Percentiles rank a stretch among this genome's conserved stretches.
Evolutionary conservation across 2,113 vertebrate species (phyloP).

Genomic region (Meleagris gallopavo): DNA sequence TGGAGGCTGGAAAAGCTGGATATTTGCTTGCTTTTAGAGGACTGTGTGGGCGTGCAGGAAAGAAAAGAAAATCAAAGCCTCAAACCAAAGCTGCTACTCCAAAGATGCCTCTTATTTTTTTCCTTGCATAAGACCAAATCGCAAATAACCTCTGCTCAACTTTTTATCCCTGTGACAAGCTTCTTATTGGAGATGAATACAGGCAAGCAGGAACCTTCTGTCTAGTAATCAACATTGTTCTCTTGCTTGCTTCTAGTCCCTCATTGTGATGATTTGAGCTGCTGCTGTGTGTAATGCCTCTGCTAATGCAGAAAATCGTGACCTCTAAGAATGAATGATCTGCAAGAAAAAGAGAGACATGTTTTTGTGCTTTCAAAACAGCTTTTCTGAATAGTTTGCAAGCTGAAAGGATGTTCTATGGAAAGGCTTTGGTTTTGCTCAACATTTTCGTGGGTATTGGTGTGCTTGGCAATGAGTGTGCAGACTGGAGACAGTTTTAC

Average conservation of each 20-base stretch:
- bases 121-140: conserved; percentile 12
- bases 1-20: conserved; percentile 41
- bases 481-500: neutral
- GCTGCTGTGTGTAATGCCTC: neutral
- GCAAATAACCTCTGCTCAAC: neutral
- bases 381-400: neutral
- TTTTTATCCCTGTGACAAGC: conserved; percentile 1
- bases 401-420: neutral
- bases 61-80: conserved; percentile 55
- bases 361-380: neutral
- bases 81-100: conserved; percentile 1
- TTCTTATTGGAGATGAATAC: neutral
- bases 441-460: neutral
- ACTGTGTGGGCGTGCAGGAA: conserved; percentile 54
- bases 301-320: conserved; percentile 1
- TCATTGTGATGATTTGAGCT: neutral
- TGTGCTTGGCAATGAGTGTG: neutral
- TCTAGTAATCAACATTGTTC: neutral
- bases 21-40: conserved; percentile 59
- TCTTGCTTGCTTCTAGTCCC: neutral
- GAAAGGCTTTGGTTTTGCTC: neutral
- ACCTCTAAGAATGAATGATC: neutral
- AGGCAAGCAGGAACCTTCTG: neutral
- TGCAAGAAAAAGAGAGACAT: neutral
- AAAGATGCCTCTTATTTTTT: conserved; percentile 47